Conservation (phyloP, 1,140 invertebrate genomes). For the Brachionus rubens region DNA sequence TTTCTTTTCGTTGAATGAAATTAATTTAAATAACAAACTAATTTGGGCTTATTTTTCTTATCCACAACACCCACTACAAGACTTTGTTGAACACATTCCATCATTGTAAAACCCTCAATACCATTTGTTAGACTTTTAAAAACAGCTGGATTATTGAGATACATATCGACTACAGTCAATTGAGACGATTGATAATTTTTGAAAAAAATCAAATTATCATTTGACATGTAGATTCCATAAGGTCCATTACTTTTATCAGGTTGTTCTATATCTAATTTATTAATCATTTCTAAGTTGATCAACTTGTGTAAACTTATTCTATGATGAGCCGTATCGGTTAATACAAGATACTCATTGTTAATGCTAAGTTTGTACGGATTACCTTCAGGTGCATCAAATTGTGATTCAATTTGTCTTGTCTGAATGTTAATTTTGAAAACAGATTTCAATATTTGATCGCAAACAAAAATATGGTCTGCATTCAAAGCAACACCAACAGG, state of each 20-base stretch:
- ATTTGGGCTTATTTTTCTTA: background rate
- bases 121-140: conserved; percentile 1
- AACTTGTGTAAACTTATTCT: background rate
- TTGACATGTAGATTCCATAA: conserved; percentile 19
- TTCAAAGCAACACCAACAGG: conserved; percentile 21
- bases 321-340: conserved; percentile 15
- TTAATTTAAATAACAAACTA: conserved; percentile 26
- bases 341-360: conserved; percentile 12
- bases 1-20: too few relatives aligned
- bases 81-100: conserved; percentile 13
- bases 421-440: conserved; percentile 20
- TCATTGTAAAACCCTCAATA: conserved; percentile 8
- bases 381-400: background rate
- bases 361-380: conserved; percentile 32
- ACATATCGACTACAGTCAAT: background rate
- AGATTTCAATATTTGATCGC: background rate
- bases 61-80: conserved; percentile 3
- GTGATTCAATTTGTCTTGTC: background rate
- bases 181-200: conserved; percentile 25
- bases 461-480: conserved; percentile 23
- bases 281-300: background rate
- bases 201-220: conserved; percentile 43
- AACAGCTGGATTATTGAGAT: conserved; percentile 12
- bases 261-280: background rate
- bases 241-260: conserved; percentile 14